Evolutionary conservation across 2,888 invertebrate species (phyloP).

Genomic region (Myopa testacea): DNA sequence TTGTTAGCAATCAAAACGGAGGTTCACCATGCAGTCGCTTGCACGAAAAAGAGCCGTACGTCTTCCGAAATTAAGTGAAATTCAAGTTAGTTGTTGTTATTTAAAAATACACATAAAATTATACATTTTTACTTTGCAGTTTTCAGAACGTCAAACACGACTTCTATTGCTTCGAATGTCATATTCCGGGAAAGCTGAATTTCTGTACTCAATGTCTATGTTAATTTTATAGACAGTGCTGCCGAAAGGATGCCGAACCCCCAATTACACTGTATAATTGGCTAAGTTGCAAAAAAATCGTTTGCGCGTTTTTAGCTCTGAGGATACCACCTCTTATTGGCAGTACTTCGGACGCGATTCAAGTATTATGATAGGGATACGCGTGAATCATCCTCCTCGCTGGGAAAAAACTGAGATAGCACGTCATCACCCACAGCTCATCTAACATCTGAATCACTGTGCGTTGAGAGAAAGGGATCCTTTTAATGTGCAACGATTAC

Average conservation of each 20-base stretch:
- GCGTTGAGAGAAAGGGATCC: neutral
- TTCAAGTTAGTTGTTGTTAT: constrained; percentile 39
- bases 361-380: constrained; percentile 49
- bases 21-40: constrained; percentile 44
- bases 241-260: constrained; percentile 62
- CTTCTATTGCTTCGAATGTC: constrained; percentile 86
- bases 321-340: constrained; percentile 49
- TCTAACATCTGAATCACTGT: neutral
- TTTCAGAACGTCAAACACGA: constrained; percentile 64
- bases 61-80: constrained; percentile 50
- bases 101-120: too few relatives aligned
- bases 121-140: too few relatives aligned
- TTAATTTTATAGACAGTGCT: constrained; percentile 78
- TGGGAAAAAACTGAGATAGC: constrained; percentile 46
- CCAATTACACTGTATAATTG: constrained; percentile 61
- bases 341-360: constrained; percentile 30
- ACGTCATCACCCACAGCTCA: constrained; percentile 12
- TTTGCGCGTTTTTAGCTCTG: constrained; percentile 54
- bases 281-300: constrained; percentile 55
- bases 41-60: constrained; percentile 49
- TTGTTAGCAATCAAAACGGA: constrained; percentile 41
- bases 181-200: constrained; percentile 76
- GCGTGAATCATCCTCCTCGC: constrained; percentile 44
- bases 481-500: neutral
- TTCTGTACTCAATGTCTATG: constrained; percentile 77